Evolutionary conservation across 2,797 vertebrate species (phyloP).

Genomic region (Alouatta caraya): DNA sequence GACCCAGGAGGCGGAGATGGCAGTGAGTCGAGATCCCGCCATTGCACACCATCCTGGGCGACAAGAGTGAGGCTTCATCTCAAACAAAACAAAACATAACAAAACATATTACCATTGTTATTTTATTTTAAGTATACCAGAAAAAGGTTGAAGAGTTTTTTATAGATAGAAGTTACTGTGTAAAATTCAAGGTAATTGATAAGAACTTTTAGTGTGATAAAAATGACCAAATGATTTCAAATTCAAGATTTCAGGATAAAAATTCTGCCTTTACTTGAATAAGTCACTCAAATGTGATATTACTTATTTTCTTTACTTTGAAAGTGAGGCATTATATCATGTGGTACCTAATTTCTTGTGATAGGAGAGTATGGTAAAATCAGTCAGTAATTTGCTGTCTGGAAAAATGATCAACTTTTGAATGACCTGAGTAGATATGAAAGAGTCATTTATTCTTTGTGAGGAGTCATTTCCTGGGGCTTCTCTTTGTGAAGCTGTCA

Average conservation of each 20-base stretch:
- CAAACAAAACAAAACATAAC: neutral
- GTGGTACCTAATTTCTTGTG: neutral
- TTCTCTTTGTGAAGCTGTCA: neutral
- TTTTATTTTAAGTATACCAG: neutral
- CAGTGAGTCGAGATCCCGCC: too few relatives aligned
- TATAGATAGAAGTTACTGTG: neutral
- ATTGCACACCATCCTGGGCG: too few relatives aligned
- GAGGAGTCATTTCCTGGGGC: neutral
- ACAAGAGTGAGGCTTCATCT: too few relatives aligned
- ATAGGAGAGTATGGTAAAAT: neutral
- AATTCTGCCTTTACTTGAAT: neutral
- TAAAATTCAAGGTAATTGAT: neutral
- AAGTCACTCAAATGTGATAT: neutral
- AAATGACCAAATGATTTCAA: neutral
- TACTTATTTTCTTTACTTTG: neutral
- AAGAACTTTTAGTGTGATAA: neutral
- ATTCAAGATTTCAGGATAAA: neutral
- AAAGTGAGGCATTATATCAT: neutral
- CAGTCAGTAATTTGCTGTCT: neutral
- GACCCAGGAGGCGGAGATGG: accelerated
- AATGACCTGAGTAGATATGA: neutral
- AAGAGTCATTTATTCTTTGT: neutral
- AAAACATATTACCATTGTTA: neutral
- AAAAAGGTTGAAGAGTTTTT: neutral
- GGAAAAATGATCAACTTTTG: neutral